Evolutionary conservation across 2,888 invertebrate species (phyloP).

Genomic region (Eremobia ochroleuca): DNA sequence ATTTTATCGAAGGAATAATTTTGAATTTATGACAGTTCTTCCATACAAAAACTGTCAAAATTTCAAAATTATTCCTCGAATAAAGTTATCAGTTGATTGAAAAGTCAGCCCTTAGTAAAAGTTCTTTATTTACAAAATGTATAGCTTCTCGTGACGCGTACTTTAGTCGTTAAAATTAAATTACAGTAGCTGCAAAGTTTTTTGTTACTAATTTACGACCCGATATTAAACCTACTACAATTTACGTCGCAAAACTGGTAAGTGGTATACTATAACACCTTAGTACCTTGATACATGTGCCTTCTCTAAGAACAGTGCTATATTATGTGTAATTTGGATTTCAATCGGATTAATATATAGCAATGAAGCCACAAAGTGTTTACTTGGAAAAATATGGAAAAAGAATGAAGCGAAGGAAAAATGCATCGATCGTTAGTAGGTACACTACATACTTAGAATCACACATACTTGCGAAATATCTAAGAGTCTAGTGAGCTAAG

Average conservation of each 20-base stretch:
- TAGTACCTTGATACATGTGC: background rate
- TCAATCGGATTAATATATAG: background rate
- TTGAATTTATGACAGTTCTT: no score
- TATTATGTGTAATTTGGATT: constrained; percentile 6
- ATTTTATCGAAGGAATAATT: no score
- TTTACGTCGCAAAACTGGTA: background rate
- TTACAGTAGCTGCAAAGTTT: background rate
- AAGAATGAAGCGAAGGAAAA: background rate
- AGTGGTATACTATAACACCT: background rate
- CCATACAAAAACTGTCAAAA: no score
- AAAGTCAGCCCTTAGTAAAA: no score
- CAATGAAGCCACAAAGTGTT: constrained; percentile 1
- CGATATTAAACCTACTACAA: background rate
- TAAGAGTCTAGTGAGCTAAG: no score
- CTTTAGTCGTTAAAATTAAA: no score
- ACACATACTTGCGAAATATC: constrained; percentile 5
- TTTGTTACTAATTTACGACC: background rate
- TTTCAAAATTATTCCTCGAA: no score
- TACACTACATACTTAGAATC: background rate
- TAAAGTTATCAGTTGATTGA: no score
- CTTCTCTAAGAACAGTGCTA: background rate
- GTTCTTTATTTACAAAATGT: no score
- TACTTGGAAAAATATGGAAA: background rate
- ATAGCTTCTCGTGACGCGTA: no score
- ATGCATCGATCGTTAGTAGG: background rate